Evolutionary conservation across 2,113 vertebrate genomes (phyloP).

Genomic region (Oncorhynchus gorbuscha): DNA sequence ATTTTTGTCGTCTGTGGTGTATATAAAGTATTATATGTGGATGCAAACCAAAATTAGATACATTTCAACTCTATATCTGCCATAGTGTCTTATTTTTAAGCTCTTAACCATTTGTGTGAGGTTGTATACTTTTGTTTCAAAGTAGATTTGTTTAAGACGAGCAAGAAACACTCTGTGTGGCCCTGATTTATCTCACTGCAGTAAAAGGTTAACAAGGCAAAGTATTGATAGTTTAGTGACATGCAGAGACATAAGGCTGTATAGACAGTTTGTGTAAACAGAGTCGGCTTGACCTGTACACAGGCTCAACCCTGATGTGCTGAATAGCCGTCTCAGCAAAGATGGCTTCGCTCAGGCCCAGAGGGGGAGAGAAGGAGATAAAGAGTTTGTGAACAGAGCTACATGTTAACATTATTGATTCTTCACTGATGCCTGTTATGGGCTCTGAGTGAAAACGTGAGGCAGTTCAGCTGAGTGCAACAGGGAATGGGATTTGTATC

Average conservation of each 20-base stretch:
- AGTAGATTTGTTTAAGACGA: too few species aligned
- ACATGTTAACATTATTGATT: conserved; percentile 10
- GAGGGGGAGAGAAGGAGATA: background rate
- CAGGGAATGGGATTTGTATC: background rate
- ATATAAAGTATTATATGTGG: too few species aligned
- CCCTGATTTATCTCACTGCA: background rate
- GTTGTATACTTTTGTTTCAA: too few species aligned
- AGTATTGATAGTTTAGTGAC: background rate
- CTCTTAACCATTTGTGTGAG: too few species aligned
- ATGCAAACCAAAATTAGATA: too few species aligned
- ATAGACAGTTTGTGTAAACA: background rate
- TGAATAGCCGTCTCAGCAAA: conserved; percentile 17
- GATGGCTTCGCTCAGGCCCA: conserved; percentile 9
- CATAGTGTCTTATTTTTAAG: too few species aligned
- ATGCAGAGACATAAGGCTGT: background rate
- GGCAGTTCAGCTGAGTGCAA: background rate
- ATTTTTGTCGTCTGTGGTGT: too few species aligned
- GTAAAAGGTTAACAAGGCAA: background rate
- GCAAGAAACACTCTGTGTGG: too few species aligned
- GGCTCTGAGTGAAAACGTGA: background rate
- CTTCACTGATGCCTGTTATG: background rate
- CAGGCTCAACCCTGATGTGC: conserved; percentile 14
- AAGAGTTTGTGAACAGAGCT: background rate
- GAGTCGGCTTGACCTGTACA: background rate
- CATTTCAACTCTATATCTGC: too few species aligned